Conservation (phyloP, 1,140 invertebrate species). For the Neomicropteryx cornuta region DNA sequence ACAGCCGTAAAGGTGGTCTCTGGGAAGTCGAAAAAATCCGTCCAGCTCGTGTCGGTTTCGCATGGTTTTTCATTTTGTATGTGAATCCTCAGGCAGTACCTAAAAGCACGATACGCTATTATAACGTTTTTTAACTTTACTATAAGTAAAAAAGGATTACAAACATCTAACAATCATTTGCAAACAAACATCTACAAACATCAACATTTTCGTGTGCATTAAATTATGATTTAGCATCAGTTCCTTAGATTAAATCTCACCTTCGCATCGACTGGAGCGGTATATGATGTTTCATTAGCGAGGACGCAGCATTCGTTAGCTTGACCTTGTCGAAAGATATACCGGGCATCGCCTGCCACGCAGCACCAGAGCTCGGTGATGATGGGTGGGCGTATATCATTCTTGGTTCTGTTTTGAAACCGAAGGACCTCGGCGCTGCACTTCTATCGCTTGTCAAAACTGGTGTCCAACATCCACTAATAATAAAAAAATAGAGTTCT, state of each 20-base stretch:
- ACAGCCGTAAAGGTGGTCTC: slow-evolving; percentile 9
- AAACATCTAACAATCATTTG: slow-evolving; percentile 1
- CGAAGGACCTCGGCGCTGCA: not conserved
- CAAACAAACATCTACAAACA: too few species aligned
- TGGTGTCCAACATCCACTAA: slow-evolving; percentile 5
- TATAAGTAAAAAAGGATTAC: not conserved
- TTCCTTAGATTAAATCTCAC: slow-evolving; percentile 3
- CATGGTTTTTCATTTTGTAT: slow-evolving; percentile 8
- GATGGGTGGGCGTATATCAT: slow-evolving; percentile 2
- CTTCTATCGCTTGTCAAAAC: not conserved
- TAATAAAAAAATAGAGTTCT: slow-evolving; percentile 2
- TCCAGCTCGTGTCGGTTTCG: slow-evolving; percentile 1
- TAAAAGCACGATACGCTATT: not conserved
- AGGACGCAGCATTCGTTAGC: slow-evolving; percentile 6
- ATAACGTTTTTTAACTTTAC: not conserved
- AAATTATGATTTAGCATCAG: too few species aligned
- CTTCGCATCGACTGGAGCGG: slow-evolving; percentile 8
- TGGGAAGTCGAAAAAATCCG: slow-evolving; percentile 5
- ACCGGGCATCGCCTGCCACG: not conserved
- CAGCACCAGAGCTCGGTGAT: not conserved
- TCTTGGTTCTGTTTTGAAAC: too few species aligned
- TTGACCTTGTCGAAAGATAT: slow-evolving; percentile 8
- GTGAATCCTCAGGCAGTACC: slow-evolving; percentile 5
- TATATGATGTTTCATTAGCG: slow-evolving; percentile 6
- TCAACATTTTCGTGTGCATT: too few species aligned